Evolutionary conservation across 2,113 vertebrate species (phyloP).

Genomic region (Phodopus roborovskii): DNA sequence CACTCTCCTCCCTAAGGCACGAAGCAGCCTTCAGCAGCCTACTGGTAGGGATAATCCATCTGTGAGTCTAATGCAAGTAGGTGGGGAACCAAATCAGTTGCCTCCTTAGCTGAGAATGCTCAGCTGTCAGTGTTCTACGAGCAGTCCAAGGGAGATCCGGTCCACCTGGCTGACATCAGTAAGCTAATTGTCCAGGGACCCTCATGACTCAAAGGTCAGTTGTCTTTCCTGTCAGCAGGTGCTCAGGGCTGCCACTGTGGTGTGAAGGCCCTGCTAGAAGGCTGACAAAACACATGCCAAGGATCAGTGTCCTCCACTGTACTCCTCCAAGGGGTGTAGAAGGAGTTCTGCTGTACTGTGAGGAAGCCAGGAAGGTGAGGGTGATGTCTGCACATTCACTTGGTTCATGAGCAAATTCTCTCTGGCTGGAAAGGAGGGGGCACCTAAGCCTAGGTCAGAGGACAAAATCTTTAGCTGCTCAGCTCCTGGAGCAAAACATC

Average conservation of each 20-base stretch:
- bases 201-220: neutral
- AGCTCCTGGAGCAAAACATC: rapidly evolving
- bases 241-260: neutral
- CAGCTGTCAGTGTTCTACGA: neutral
- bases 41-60: rapidly evolving
- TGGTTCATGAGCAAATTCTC: neutral
- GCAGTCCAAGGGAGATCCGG: neutral
- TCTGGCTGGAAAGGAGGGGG: neutral
- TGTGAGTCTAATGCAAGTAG: no score
- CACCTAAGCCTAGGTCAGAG: neutral
- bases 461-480: neutral
- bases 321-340: neutral
- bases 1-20: neutral
- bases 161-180: neutral
- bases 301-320: neutral
- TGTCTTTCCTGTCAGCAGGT: no score
- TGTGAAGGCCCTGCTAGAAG: neutral
- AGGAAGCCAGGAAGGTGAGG: neutral
- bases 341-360: neutral
- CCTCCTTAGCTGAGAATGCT: neutral
- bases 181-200: neutral
- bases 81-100: rapidly evolving
- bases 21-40: neutral
- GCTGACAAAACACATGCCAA: neutral
- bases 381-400: neutral